Base-by-base conservation (phyloP, 2,113 vertebrate species). In the Xenopus borealis region DNA sequence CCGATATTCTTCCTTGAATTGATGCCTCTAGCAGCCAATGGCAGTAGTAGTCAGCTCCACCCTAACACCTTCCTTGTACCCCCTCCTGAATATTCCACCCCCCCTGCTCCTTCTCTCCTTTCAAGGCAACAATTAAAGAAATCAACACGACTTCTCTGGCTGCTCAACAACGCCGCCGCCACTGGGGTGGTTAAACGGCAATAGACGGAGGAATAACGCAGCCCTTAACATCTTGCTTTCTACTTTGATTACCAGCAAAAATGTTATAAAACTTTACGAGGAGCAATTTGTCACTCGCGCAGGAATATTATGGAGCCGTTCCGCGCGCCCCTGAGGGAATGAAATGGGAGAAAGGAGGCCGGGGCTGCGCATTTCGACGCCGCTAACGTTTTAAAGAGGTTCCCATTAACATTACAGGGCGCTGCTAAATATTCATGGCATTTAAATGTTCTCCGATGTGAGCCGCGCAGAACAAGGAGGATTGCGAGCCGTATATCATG, bases 361-460 rank as follows among this genome's bases (percentile, higher is more conserved):
- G 30, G 23, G 67, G 72, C 67, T 73, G 47, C 67, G 61, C 58
- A 58, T 72, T 27, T 63, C 57, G 23, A 10, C 20, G 16, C 59
- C n/a, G 52, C 71, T 33, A 70, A 76, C 66, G 44, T 69, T 76
- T 76, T 76, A 76, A 40, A 76, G 73, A 76, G 73, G 73, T 63
- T 69, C 58, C 73, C 59, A 76, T 76, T 76, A 76, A 76, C 73
- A 45, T 76, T 76, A 69, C 73, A 69, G 73, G 73, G 73, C 73
- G 45, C 73, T 63, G 73, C 66, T 76, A 76, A 76, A 76, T 76
- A 76, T 76, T 76, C 73, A 76, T 76, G 73, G 46, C 53, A 76
- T 76, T 76, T 76, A 69, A 76, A 76, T 76, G 63, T 69, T 44
- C 59, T 69, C 58, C 63, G 73, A 69, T 63, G 73, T 69, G 73